phyloP scores from a whole-genome alignment of 92 coral and sea anemone genomes.

The Epizoanthus scotinus region DNA sequence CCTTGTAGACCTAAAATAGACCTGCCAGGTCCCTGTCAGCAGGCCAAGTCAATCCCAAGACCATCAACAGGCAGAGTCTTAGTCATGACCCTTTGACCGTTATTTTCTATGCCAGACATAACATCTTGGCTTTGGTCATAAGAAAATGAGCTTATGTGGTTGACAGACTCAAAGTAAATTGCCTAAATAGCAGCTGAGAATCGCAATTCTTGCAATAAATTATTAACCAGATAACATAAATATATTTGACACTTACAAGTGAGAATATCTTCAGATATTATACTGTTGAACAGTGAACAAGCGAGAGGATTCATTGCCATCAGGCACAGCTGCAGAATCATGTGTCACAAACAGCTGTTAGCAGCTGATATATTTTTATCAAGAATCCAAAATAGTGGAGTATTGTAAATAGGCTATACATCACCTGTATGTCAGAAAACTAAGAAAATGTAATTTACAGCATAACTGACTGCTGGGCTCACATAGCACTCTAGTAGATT shows the following conservation, averaged over 20 bases:
- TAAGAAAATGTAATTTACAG: neutral
- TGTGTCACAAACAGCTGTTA: neutral
- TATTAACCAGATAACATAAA: neutral
- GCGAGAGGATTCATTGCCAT: neutral
- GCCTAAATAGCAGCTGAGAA: neutral
- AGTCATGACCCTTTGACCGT: too few species aligned
- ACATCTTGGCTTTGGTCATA: neutral
- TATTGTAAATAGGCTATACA: conserved; percentile 25
- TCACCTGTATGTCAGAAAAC: neutral
- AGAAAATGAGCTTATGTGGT: neutral
- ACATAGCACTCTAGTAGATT: neutral
- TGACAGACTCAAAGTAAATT: neutral
- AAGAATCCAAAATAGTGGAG: neutral
- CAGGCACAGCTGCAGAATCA: neutral
- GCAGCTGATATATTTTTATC: conserved; percentile 36
- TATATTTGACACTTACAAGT: neutral
- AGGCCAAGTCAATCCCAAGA: neutral
- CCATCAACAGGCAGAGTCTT: too few species aligned
- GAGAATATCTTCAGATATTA: neutral
- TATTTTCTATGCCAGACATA: neutral
- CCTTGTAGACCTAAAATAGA: neutral
- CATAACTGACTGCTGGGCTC: conserved; percentile 29
- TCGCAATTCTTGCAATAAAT: too few species aligned
- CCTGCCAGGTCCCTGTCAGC: neutral
- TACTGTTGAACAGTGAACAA: neutral